A percentile compares a stretch with the other conserved stretches of the same genome.
Conservation (phyloP, 2,113 vertebrate species). For the Hylia prasina region DNA sequence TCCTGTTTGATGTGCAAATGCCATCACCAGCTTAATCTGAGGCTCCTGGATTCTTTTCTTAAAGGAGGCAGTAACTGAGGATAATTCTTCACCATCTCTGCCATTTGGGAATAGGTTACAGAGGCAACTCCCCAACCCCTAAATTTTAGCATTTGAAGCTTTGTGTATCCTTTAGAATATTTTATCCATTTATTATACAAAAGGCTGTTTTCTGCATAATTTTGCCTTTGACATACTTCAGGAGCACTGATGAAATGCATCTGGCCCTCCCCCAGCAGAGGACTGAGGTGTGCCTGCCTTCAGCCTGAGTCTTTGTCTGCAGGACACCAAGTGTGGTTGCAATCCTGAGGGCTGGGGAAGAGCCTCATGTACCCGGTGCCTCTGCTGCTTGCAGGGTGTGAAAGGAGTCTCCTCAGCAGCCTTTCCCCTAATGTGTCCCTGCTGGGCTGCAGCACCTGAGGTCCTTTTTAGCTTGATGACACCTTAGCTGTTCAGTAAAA, state of each 20-base stretch:
- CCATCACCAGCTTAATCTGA: background rate
- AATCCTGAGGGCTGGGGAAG: background rate
- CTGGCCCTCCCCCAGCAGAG: background rate
- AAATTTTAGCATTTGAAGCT: background rate
- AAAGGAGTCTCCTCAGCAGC: background rate
- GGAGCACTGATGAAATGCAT: background rate
- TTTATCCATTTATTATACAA: background rate
- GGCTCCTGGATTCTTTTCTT: background rate
- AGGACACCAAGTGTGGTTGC: background rate
- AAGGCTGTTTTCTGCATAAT: background rate
- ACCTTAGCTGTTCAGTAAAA: background rate
- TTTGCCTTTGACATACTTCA: background rate
- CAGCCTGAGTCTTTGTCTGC: background rate
- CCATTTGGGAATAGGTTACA: rapidly evolving
- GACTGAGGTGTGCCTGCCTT: background rate
- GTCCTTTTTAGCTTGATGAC: background rate
- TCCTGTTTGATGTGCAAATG: background rate
- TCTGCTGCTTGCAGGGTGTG: background rate
- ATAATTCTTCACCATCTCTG: background rate
- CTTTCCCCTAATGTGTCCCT: background rate
- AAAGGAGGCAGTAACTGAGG: background rate
- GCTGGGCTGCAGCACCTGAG: background rate
- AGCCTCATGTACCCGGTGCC: rapidly evolving
- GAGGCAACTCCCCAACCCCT: background rate
- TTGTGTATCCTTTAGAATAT: background rate